A percentile compares a stretch with the other conserved stretches of the same genome.
phyloP scores from a whole-genome alignment of 2,797 vertebrate species.

The Argentina silus region DNA sequence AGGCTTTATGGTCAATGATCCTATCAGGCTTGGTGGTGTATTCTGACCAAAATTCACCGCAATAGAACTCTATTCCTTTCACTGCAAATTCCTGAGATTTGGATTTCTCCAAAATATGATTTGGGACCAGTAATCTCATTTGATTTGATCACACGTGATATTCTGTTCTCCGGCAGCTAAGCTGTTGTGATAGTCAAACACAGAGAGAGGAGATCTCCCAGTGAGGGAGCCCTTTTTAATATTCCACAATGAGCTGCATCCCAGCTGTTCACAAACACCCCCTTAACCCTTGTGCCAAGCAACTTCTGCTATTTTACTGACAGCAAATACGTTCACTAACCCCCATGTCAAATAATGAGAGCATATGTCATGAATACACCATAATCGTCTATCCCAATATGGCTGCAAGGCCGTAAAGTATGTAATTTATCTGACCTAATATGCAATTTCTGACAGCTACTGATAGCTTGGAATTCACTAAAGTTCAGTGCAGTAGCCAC shows the following conservation, averaged over 20 bases:
- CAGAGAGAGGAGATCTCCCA: background rate
- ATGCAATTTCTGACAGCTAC: too few species aligned
- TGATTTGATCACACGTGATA: conserved; percentile 13
- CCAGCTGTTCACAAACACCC: conserved; percentile 19
- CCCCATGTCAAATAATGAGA: background rate
- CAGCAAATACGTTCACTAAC: background rate
- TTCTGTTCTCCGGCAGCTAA: background rate
- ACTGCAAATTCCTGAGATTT: conserved; percentile 1
- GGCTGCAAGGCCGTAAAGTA: too few species aligned
- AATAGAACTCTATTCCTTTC: too few species aligned
- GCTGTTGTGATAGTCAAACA: conserved; percentile 9
- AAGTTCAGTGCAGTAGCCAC: too few species aligned
- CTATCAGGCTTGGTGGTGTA: conserved; percentile 44
- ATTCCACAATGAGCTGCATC: conserved; percentile 7
- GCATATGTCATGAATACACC: too few species aligned
- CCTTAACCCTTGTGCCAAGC: background rate
- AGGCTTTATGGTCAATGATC: background rate
- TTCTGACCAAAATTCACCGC: background rate
- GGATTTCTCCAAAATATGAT: background rate
- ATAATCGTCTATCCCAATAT: too few species aligned
- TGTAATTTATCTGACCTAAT: too few species aligned
- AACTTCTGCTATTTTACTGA: background rate
- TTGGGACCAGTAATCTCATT: conserved; percentile 7
- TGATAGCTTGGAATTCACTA: too few species aligned
- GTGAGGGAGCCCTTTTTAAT: conserved; percentile 14